These are phyloP conservation scores for Anoplopoma fimbria DNA, from an alignment of 2,113 vertebrate genomes.

Conservation along the genomic window DNA sequence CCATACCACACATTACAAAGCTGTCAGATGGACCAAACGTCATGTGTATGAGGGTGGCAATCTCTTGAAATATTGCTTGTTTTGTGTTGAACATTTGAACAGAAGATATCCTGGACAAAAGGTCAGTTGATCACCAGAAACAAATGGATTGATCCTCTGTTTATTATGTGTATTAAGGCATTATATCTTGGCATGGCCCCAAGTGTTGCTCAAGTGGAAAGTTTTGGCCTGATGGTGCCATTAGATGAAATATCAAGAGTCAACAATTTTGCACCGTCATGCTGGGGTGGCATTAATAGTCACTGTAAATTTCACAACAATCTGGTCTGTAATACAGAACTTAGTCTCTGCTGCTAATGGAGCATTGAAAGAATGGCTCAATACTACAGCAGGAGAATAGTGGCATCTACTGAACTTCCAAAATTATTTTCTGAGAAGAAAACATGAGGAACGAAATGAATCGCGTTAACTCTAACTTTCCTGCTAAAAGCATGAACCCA, in stretches of 20 bases:
- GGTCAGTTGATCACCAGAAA: neutral
- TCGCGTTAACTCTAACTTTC: constrained; percentile 10
- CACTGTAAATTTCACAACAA: neutral
- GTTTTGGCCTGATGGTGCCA: constrained; percentile 1
- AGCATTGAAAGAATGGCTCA: neutral
- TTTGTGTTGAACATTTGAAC: neutral
- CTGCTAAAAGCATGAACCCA: constrained; percentile 12
- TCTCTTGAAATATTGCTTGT: neutral
- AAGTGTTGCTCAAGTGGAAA: neutral
- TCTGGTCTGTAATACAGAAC: neutral
- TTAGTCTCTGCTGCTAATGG: neutral
- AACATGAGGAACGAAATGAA: constrained; percentile 2
- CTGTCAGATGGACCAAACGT: neutral
- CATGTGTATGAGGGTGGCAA: neutral
- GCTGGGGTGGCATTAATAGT: neutral
- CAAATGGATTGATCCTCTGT: neutral
- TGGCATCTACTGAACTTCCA: neutral
- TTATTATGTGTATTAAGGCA: neutral
- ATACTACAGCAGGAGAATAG: neutral
- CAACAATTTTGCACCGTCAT: neutral
- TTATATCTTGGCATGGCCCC: neutral
- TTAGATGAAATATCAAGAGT: constrained; percentile 11
- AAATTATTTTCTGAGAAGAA: constrained; percentile 10
- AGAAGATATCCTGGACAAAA: neutral
- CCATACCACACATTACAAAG: neutral